phyloP scores from a whole-genome alignment of 2,113 vertebrate genomes.

The Brachyhypopomus gauderio region DNA sequence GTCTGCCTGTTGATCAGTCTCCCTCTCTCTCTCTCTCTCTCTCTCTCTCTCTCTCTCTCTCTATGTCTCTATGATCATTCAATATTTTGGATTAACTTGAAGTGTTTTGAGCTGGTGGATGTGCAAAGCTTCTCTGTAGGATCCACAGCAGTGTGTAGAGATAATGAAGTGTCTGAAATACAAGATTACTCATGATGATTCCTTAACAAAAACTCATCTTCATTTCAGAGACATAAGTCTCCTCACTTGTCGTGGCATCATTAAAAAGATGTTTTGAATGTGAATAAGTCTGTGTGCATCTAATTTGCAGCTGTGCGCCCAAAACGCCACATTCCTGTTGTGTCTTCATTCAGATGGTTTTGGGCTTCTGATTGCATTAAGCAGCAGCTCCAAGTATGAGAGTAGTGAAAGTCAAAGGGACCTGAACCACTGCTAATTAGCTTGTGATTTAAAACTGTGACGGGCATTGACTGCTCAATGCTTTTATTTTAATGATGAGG shows the following conservation, averaged over 20 bases:
- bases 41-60: neutral
- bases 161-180: constrained; percentile 44
- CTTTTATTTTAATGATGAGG: neutral
- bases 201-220: neutral
- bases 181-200: constrained; percentile 36
- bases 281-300: neutral
- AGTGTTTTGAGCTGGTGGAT: constrained; percentile 38
- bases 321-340: neutral
- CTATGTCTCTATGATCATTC: constrained; percentile 11
- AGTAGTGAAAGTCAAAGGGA: neutral
- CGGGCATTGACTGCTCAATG: neutral
- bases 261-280: constrained; percentile 12
- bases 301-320: neutral
- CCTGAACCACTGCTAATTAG: constrained; percentile 4
- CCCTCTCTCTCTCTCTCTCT: too few relatives aligned
- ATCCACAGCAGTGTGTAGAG: constrained; percentile 32
- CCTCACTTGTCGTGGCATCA: neutral
- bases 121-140: constrained; percentile 39
- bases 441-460: constrained; percentile 3
- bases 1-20: neutral
- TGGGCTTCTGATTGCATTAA: neutral
- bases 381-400: neutral
- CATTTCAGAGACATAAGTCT: constrained; percentile 2
- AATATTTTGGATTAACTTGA: constrained; percentile 43
- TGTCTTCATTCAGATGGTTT: neutral